Conservation (phyloP, 2,888 invertebrate genomes). For the Eilema sororculum region DNA sequence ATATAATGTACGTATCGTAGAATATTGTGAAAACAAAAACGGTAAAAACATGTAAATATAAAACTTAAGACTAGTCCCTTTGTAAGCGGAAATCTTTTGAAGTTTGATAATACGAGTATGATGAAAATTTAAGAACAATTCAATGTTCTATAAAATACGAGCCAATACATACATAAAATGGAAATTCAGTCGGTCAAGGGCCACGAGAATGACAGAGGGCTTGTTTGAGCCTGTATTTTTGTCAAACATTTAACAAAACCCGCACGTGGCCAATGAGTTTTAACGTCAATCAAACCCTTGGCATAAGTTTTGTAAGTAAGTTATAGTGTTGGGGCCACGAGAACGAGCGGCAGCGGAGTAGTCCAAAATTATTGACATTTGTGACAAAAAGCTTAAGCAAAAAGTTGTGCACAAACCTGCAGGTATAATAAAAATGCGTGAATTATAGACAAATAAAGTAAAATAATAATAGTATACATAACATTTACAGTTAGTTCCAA, state of each 20-base stretch:
- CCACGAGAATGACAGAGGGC: background rate
- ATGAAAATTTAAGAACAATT: background rate
- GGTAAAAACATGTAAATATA: background rate
- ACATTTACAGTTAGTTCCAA: too few relatives aligned
- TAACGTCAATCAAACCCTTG: conserved; percentile 62
- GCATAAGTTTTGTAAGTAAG: conserved; percentile 48
- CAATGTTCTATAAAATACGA: background rate
- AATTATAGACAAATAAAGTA: too few relatives aligned
- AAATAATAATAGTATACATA: too few relatives aligned
- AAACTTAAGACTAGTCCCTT: background rate
- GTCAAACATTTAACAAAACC: conserved; percentile 51
- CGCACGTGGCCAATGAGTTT: conserved; percentile 58
- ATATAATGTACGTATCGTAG: background rate
- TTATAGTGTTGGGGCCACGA: conserved; percentile 31
- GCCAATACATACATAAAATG: background rate
- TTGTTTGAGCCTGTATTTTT: conserved; percentile 31
- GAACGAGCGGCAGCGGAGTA: background rate
- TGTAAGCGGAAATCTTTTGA: background rate
- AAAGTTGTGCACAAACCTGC: too few relatives aligned
- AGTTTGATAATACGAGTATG: too few relatives aligned
- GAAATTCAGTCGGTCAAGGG: conserved; percentile 5
- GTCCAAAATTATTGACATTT: too few relatives aligned
- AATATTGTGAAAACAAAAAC: background rate
- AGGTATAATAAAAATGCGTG: too few relatives aligned
- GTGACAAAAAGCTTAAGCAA: too few relatives aligned